These are phyloP conservation scores for Cryptoleucopteryx plumbea DNA, from an alignment of 2,113 vertebrate species.

Conservation along the genomic window DNA sequence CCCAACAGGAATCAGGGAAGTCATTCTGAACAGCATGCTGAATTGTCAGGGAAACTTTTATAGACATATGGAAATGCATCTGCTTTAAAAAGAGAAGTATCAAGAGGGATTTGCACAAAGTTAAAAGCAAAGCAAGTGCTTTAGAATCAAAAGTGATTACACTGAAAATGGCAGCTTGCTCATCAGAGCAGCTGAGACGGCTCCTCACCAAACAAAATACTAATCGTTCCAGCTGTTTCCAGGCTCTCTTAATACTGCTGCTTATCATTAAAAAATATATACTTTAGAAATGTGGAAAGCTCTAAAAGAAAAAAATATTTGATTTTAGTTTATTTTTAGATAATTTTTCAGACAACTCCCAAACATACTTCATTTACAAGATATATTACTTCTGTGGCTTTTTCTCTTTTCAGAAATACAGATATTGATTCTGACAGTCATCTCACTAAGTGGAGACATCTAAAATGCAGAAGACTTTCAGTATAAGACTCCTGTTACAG, in stretches of 20 bases:
- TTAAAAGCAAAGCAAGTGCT: conserved; percentile 52
- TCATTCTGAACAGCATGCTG: neutral
- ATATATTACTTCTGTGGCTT: neutral
- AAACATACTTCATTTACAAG: neutral
- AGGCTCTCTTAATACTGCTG: neutral
- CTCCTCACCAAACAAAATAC: neutral
- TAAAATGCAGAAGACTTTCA: neutral
- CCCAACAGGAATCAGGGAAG: neutral
- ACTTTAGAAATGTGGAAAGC: neutral
- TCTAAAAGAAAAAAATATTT: neutral
- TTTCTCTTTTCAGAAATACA: neutral
- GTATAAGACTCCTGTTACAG: neutral
- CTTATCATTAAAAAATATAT: neutral
- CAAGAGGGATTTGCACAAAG: conserved; percentile 44
- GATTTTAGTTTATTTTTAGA: neutral
- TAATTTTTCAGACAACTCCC: neutral
- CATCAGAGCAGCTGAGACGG: neutral
- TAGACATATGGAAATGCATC: conserved; percentile 34
- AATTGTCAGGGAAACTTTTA: conserved; percentile 47
- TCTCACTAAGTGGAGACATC: neutral
- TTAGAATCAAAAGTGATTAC: conserved; percentile 39
- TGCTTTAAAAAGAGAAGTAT: conserved; percentile 41
- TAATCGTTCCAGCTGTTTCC: conserved; percentile 2
- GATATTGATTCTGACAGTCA: neutral
- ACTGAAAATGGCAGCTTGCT: conserved; percentile 43